These are phyloP conservation scores for Vidua chalybeata DNA, from an alignment of 2,113 vertebrate genomes.

Conservation along the genomic window DNA sequence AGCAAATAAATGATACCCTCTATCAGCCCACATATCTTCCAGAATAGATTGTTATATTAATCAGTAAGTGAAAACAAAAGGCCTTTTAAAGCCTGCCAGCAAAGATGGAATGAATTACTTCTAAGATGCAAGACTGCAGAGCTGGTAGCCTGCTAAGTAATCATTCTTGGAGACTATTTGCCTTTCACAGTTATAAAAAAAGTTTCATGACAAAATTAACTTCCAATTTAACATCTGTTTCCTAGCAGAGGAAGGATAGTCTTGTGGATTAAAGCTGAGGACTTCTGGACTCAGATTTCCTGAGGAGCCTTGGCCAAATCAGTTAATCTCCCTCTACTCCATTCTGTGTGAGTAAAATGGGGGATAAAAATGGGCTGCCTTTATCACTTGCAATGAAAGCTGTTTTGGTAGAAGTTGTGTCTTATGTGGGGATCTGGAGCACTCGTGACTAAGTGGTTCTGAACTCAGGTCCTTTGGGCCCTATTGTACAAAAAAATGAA, in stretches of 20 bases:
- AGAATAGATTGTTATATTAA: slow-evolving; percentile 40
- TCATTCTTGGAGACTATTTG: slow-evolving; percentile 27
- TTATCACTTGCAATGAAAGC: background rate
- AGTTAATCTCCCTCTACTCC: background rate
- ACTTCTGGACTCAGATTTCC: slow-evolving; percentile 31
- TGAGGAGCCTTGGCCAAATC: background rate
- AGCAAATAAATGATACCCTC: slow-evolving; percentile 19
- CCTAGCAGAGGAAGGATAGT: slow-evolving; percentile 49
- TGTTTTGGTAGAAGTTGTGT: background rate
- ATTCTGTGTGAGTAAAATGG: background rate
- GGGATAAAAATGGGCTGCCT: background rate
- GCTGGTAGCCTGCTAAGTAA: slow-evolving; percentile 48
- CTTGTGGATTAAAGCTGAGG: slow-evolving; percentile 3
- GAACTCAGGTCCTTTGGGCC: background rate
- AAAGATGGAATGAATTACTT: slow-evolving; percentile 57
- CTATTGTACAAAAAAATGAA: background rate
- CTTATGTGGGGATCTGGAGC: background rate
- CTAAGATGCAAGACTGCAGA: slow-evolving; percentile 18
- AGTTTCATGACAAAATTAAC: slow-evolving; percentile 65
- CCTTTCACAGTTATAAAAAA: slow-evolving; percentile 58
- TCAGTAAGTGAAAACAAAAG: slow-evolving; percentile 50
- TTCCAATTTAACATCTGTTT: slow-evolving; percentile 68
- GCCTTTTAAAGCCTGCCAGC: slow-evolving; percentile 53
- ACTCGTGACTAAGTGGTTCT: background rate
- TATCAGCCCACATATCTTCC: slow-evolving; percentile 37